Evolutionary conservation across 2,113 vertebrate genomes (phyloP).

Genomic region (Hyperoodon ampullatus): DNA sequence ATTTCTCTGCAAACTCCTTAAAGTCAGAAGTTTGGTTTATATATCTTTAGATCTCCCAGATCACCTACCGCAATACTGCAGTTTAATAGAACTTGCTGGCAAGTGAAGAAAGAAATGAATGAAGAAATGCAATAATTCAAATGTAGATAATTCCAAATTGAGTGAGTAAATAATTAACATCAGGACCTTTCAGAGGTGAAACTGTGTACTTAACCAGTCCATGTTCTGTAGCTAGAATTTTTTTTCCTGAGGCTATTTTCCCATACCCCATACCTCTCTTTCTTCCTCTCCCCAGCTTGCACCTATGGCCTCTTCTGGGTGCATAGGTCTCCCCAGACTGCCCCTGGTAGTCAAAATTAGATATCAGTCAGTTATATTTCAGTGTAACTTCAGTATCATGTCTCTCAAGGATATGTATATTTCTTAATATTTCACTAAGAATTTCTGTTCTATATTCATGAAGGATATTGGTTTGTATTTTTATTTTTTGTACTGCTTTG

Average conservation of each 20-base stretch:
- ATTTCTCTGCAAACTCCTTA: background rate
- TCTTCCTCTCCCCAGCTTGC: no score
- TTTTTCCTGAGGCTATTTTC: background rate
- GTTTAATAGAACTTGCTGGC: background rate
- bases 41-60: background rate
- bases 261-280: background rate
- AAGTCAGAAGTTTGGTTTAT: background rate
- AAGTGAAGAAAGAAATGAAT: background rate
- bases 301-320: background rate
- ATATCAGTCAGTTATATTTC: background rate
- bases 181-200: background rate
- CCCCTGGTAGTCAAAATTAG: background rate
- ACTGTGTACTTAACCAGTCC: background rate
- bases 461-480: background rate
- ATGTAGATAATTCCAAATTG: background rate
- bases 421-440: background rate
- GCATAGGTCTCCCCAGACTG: fast-evolving
- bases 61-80: background rate
- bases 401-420: background rate
- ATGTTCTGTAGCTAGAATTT: background rate
- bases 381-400: background rate
- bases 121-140: background rate
- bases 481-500: background rate
- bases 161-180: background rate
- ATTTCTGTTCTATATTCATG: background rate